phyloP scores from a whole-genome alignment of 37 sponge, comb jelly and placozoan genomes.

The Theonella swinhoei region DNA sequence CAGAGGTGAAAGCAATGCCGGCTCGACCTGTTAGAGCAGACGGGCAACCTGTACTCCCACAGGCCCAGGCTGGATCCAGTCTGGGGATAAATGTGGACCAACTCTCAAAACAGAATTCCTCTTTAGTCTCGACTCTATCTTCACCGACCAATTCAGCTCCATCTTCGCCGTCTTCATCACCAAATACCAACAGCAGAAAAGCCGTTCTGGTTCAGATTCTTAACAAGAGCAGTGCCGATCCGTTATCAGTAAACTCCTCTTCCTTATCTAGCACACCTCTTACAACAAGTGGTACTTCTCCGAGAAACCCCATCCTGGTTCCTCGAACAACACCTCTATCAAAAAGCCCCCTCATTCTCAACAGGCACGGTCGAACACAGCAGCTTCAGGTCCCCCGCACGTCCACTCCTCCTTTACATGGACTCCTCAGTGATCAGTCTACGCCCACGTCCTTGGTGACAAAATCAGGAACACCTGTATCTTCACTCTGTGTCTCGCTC shows the following conservation, averaged over 20 bases:
- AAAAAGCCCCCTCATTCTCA: constrained; percentile 16
- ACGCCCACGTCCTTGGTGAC: not conserved
- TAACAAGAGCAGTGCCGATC: not conserved
- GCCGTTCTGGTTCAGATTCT: constrained; percentile 33
- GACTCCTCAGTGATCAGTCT: not conserved
- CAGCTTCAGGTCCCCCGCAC: not conserved
- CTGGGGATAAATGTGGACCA: not conserved
- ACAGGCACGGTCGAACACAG: not conserved
- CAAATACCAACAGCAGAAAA: not conserved
- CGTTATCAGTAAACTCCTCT: not conserved
- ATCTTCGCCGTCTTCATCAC: not conserved
- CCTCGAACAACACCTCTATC: not conserved
- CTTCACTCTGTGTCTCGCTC: not conserved
- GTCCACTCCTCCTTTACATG: not conserved
- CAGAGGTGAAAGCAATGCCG: not conserved
- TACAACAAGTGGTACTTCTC: not conserved
- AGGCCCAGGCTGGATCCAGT: not conserved
- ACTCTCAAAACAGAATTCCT: not conserved
- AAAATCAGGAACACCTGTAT: not conserved
- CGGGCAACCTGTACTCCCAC: not conserved
- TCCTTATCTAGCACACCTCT: no score
- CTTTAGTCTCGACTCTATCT: not conserved
- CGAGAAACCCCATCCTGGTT: not conserved
- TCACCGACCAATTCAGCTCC: no score
- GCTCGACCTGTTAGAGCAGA: not conserved